phyloP scores from a whole-genome alignment of 2,797 vertebrate species.

The Sebastes matsubarae region DNA sequence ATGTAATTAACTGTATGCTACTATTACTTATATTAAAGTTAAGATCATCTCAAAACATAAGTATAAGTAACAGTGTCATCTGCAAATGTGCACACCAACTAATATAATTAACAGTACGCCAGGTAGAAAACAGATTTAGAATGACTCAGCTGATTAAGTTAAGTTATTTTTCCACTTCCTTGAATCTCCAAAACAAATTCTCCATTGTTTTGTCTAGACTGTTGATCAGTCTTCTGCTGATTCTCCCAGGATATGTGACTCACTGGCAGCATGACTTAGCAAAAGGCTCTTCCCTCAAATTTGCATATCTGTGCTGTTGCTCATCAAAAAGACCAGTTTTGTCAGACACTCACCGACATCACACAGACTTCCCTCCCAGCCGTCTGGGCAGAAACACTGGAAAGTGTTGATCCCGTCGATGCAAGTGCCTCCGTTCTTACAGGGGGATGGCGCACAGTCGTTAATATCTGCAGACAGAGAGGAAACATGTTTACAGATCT shows the following conservation, averaged over 20 bases:
- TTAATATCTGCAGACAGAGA: constrained; percentile 87
- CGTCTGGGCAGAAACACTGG: constrained; percentile 91
- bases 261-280: constrained; percentile 5
- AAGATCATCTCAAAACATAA: background rate
- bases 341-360: constrained; percentile 88
- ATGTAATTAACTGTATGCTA: background rate
- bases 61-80: constrained; percentile 22
- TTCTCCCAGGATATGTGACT: constrained; percentile 12
- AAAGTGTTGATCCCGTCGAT: constrained; percentile 92
- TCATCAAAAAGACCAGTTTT: background rate
- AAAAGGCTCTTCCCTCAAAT: background rate
- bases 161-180: background rate
- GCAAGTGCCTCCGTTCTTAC: constrained; percentile 93
- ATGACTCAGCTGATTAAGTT: background rate
- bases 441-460: constrained; percentile 89
- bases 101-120: background rate
- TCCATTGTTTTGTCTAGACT: constrained; percentile 19
- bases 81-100: constrained; percentile 14
- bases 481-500: background rate
- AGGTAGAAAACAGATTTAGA: background rate
- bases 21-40: too few relatives aligned
- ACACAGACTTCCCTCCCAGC: constrained; percentile 93
- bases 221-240: constrained; percentile 7
- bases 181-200: constrained; percentile 13
- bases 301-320: background rate